These are phyloP conservation scores for Hirundichthys speculiger DNA, from an alignment of 2,113 vertebrate genomes.

Conservation along the genomic window DNA sequence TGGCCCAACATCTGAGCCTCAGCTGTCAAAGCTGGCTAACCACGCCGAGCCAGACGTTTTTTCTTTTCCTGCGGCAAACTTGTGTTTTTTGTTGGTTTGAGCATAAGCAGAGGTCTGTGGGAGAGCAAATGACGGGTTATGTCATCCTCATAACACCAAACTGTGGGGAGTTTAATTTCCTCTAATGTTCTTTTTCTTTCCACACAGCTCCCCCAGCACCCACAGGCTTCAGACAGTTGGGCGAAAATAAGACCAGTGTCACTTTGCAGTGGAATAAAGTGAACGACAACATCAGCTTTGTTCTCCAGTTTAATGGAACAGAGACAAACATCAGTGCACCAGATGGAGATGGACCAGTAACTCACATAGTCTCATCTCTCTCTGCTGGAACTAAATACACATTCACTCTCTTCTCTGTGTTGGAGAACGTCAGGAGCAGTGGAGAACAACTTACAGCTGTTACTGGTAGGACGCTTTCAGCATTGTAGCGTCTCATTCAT, in stretches of 20 bases:
- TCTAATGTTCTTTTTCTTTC: no score
- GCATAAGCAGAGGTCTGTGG: no score
- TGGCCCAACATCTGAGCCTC: no score
- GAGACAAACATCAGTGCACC: constrained; percentile 12
- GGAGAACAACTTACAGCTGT: constrained; percentile 21
- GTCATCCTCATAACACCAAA: no score
- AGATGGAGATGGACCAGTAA: constrained; percentile 10
- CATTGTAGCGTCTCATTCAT: no score
- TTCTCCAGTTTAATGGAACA: constrained; percentile 19
- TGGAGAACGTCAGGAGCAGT: constrained; percentile 10
- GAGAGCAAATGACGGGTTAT: no score
- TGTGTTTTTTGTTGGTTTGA: no score
- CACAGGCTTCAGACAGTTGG: neutral
- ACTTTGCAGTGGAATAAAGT: constrained; percentile 45
- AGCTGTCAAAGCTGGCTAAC: no score
- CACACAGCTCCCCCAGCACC: neutral
- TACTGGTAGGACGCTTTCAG: constrained; percentile 32
- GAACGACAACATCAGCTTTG: neutral
- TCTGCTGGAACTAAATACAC: constrained; percentile 33
- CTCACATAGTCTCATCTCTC: constrained; percentile 31
- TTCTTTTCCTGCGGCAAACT: no score
- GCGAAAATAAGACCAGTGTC: constrained; percentile 29
- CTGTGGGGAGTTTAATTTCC: no score
- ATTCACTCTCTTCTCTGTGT: constrained; percentile 50
- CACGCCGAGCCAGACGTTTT: no score